phyloP scores from a whole-genome alignment of 2,113 vertebrate species.

The Vidua chalybeata region DNA sequence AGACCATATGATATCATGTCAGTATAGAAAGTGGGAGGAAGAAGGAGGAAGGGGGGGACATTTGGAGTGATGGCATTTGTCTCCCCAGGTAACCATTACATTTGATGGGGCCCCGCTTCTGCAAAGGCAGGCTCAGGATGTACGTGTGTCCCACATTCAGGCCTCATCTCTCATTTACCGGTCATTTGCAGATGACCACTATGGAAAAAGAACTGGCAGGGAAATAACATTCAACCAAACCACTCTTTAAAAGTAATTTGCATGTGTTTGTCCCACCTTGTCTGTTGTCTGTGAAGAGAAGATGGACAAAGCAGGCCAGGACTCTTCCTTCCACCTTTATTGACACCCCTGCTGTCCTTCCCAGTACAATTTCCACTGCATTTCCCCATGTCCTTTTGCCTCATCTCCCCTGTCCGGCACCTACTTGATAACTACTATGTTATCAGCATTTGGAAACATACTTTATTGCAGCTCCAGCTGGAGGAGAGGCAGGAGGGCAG shows the following conservation, averaged over 20 bases:
- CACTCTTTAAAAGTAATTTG: neutral
- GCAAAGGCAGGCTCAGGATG: accelerated
- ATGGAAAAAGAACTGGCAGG: neutral
- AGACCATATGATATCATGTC: neutral
- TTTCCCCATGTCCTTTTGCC: neutral
- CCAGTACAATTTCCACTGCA: neutral
- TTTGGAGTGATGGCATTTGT: neutral
- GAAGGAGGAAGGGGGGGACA: accelerated
- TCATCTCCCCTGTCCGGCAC: neutral
- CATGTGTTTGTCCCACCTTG: neutral
- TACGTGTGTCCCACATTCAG: accelerated
- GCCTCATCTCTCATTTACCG: neutral
- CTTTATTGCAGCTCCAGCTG: neutral
- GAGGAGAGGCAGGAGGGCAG: neutral
- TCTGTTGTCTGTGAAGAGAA: neutral
- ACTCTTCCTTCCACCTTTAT: neutral
- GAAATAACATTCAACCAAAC: neutral
- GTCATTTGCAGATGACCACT: neutral
- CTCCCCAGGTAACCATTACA: neutral
- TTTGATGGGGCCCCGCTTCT: neutral
- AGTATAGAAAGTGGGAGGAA: neutral
- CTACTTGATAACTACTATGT: neutral
- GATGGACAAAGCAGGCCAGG: neutral
- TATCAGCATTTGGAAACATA: accelerated
- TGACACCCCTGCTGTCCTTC: neutral